Percentiles rank a stretch among this genome's conserved stretches.
Conservation (phyloP, 2,113 vertebrate genomes). For the Argyrosomus japonicus region DNA sequence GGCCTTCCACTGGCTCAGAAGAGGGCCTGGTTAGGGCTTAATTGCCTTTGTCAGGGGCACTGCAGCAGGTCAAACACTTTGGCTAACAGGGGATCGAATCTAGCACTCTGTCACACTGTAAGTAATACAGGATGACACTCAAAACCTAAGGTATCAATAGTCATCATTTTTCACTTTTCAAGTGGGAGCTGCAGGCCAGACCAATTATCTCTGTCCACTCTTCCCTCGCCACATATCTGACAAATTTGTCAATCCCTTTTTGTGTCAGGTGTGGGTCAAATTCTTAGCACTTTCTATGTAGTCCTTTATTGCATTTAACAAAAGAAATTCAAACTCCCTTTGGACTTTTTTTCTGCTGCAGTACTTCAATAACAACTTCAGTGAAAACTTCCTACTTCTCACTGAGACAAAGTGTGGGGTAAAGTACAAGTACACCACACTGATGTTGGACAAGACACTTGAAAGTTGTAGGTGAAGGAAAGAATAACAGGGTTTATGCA, state of each 20-base stretch:
- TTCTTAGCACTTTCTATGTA: not conserved
- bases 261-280: constrained; percentile 1
- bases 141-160: constrained; percentile 33
- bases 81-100: constrained; percentile 8
- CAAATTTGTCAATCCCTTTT: not conserved
- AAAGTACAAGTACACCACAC: not conserved
- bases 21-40: constrained; percentile 1
- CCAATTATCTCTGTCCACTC: constrained; percentile 40
- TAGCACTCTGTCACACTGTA: constrained; percentile 5
- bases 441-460: not conserved
- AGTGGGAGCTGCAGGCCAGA: constrained; percentile 16
- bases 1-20: not conserved
- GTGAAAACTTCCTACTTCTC: not conserved
- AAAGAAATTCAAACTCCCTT: not conserved
- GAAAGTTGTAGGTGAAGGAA: constrained; percentile 14
- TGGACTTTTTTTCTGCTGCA: not conserved
- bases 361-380: not conserved
- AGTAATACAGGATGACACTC: constrained; percentile 25
- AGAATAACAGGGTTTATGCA: not conserved
- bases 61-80: constrained; percentile 30
- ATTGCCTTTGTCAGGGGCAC: constrained; percentile 22
- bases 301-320: not conserved
- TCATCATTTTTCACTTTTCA: constrained; percentile 26
- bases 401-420: constrained; percentile 13
- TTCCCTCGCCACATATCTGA: not conserved